Percentiles rank a stretch among this genome's conserved stretches.
Conservation (phyloP, 1,140 invertebrate species). For the Anastatus disparis region DNA sequence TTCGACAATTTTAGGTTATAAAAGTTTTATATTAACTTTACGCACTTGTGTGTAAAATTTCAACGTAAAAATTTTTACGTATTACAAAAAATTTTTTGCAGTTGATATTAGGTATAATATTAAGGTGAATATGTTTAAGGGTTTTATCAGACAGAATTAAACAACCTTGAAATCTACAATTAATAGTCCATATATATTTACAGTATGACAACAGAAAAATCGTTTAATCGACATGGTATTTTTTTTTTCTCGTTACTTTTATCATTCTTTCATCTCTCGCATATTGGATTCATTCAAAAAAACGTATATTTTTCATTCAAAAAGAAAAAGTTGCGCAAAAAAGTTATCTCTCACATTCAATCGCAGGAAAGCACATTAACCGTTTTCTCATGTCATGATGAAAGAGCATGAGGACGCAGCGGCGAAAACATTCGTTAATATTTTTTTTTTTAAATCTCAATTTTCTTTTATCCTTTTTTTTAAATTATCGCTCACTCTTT, state of each 20-base stretch:
- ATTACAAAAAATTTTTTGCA: too few relatives aligned
- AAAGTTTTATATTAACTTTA: too few relatives aligned
- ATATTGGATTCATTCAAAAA: neutral
- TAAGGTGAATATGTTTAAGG: too few relatives aligned
- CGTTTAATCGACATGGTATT: slow-evolving; percentile 28
- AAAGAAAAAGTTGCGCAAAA: neutral
- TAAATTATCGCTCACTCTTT: neutral
- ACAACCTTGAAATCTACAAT: slow-evolving; percentile 7
- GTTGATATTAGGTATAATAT: too few relatives aligned
- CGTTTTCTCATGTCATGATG: neutral
- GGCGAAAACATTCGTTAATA: neutral
- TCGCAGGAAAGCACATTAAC: neutral
- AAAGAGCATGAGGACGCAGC: neutral
- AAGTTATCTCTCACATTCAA: neutral
- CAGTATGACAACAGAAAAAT: slow-evolving; percentile 32
- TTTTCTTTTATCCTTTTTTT: neutral
- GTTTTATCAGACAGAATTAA: neutral
- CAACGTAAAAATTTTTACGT: too few relatives aligned
- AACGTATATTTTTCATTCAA: neutral
- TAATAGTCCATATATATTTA: slow-evolving; percentile 35
- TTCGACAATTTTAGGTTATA: too few relatives aligned
- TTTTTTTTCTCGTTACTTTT: neutral
- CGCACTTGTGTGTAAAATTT: too few relatives aligned
- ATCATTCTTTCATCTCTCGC: slow-evolving; percentile 4
- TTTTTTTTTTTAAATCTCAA: neutral